Evolutionary conservation across 2,113 vertebrate genomes (phyloP).

Genomic region (rat (Rattus norvegicus)): GRCr8 NC_086031.1:106860501-106861000

Average conservation of each 20-base stretch:
- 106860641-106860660: background rate
- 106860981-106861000: background rate
- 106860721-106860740: background rate
- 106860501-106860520: background rate
- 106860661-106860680: background rate
- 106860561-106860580: no score
- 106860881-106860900: background rate
- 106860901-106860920: background rate
- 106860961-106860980: background rate
- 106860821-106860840: background rate
- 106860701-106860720: background rate
- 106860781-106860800: background rate
- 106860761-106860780: rapidly evolving
- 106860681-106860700: background rate
- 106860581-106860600: background rate
- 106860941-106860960: background rate
- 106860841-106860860: background rate
- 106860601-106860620: background rate
- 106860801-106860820: background rate
- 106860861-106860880: background rate
- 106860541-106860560: background rate
- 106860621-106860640: background rate
- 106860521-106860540: background rate
- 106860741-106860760: background rate
- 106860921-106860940: background rate